These are phyloP conservation scores for Bombus superbus DNA, from an alignment of 1,140 invertebrate genomes.

Conservation along the genomic window DNA sequence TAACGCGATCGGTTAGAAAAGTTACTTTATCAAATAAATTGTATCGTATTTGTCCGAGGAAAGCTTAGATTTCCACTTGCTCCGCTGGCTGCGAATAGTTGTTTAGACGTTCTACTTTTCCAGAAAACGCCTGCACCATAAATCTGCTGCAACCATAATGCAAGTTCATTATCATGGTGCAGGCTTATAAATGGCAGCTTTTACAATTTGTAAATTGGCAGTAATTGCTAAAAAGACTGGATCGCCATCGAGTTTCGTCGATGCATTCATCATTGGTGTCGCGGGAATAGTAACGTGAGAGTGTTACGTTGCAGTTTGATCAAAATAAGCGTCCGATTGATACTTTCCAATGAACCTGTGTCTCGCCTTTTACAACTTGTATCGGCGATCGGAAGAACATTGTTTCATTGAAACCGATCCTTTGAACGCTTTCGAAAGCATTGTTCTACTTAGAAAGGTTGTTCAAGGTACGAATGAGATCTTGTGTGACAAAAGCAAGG, in stretches of 20 bases:
- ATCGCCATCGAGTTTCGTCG: slow-evolving; percentile 9
- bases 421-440: slow-evolving; percentile 5
- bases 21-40: no score
- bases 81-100: neutral
- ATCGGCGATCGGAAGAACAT: neutral
- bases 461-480: neutral
- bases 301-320: slow-evolving; percentile 1
- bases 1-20: no score
- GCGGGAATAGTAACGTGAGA: slow-evolving; percentile 30
- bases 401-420: neutral
- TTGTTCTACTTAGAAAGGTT: slow-evolving; percentile 12
- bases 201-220: slow-evolving; percentile 48
- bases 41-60: neutral
- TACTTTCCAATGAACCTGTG: slow-evolving; percentile 31
- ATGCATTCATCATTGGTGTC: neutral
- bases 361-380: slow-evolving; percentile 10
- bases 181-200: slow-evolving; percentile 31
- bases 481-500: neutral
- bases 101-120: slow-evolving; percentile 12
- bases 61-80: neutral
- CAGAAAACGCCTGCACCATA: neutral
- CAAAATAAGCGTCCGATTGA: slow-evolving; percentile 19
- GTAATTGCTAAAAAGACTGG: neutral
- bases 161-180: neutral
- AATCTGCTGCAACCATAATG: neutral